Conservation (phyloP, 1,140 invertebrate genomes). For the Arctopsyche grandis region DNA sequence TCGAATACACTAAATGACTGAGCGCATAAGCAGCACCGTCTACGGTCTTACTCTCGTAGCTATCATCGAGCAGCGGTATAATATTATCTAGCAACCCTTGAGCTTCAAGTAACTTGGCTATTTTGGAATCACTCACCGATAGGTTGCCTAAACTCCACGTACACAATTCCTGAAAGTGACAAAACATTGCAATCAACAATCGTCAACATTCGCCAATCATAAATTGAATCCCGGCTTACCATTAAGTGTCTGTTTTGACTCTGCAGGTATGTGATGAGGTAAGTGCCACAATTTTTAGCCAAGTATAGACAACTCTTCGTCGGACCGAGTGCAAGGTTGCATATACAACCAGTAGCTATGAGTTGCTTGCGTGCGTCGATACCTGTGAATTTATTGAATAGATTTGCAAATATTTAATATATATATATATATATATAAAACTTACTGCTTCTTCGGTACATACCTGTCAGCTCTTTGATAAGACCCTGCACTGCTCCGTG, state of each 20-base stretch:
- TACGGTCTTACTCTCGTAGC: slow-evolving; percentile 52
- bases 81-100: slow-evolving; percentile 61
- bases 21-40: slow-evolving; percentile 59
- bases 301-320: slow-evolving; percentile 56
- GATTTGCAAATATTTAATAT: slow-evolving; percentile 10
- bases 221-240: slow-evolving; percentile 52
- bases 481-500: slow-evolving; percentile 62
- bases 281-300: slow-evolving; percentile 59
- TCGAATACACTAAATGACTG: slow-evolving; percentile 52
- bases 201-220: too few species aligned
- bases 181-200: slow-evolving; percentile 5
- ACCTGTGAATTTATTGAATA: slow-evolving; percentile 55
- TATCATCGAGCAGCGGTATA: slow-evolving; percentile 45
- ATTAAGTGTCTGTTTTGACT: slow-evolving; percentile 59
- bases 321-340: slow-evolving; percentile 63
- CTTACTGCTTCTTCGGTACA: neutral
- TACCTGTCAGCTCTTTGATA: slow-evolving; percentile 63
- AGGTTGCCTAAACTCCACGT: slow-evolving; percentile 63
- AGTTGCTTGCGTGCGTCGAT: slow-evolving; percentile 59
- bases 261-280: slow-evolving; percentile 60
- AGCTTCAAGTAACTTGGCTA: slow-evolving; percentile 56
- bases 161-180: slow-evolving; percentile 61
- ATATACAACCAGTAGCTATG: slow-evolving; percentile 61
- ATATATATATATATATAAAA: neutral
- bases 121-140: slow-evolving; percentile 56